Evolutionary conservation across 2,888 invertebrate species (phyloP).

Genomic region (Andricus quercusramuli): DNA sequence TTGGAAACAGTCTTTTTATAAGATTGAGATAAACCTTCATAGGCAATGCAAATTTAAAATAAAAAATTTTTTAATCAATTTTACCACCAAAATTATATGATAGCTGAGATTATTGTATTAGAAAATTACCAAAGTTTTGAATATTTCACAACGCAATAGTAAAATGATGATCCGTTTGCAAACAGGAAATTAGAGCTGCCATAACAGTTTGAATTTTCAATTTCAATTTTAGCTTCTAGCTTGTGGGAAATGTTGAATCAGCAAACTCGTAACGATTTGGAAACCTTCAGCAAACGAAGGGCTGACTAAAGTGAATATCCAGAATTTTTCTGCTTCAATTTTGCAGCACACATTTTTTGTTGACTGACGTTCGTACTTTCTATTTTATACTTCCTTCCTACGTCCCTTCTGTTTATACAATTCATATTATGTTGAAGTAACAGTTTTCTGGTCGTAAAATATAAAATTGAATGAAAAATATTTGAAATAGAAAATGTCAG

Average conservation of each 20-base stretch:
- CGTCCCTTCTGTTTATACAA: background rate
- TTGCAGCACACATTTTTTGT: background rate
- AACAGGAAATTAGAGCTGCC: background rate
- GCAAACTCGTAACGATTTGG: background rate
- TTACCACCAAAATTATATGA: background rate
- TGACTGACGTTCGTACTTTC: background rate
- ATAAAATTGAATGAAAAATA: too few species aligned
- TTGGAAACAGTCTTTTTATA: background rate
- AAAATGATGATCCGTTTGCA: background rate
- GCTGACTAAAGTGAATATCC: conserved; percentile 1
- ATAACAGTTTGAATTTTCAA: background rate
- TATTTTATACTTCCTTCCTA: background rate
- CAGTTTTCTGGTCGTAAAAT: too few species aligned
- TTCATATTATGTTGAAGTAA: background rate
- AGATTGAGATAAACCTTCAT: background rate
- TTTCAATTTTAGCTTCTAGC: background rate
- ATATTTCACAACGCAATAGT: background rate
- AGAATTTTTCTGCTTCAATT: background rate
- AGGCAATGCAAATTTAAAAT: background rate
- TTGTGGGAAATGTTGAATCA: background rate
- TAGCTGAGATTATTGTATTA: background rate
- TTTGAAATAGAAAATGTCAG: too few species aligned
- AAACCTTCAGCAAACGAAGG: background rate
- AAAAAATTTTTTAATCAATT: background rate
- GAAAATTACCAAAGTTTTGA: background rate